These are phyloP conservation scores for Eupsilia transversa DNA, from an alignment of 2,888 invertebrate species.

Conservation along the genomic window DNA sequence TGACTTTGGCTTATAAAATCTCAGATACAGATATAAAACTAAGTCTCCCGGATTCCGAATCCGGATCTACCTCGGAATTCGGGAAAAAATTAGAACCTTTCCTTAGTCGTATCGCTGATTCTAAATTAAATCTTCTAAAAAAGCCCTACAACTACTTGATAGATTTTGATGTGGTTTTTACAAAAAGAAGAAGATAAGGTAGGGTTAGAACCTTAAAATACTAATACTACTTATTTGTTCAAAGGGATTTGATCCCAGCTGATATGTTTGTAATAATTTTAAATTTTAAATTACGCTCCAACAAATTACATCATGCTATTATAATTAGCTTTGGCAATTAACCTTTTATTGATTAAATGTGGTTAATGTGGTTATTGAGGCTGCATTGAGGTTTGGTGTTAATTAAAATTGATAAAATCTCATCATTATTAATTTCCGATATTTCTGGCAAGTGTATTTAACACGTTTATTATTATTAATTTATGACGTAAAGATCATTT, in stretches of 20 bases:
- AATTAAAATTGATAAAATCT: conserved; percentile 24
- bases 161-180: not conserved
- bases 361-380: not conserved
- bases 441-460: not conserved
- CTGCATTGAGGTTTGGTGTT: conserved; percentile 13
- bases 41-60: too few species aligned
- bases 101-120: too few species aligned
- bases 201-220: not conserved
- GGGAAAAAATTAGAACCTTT: too few species aligned
- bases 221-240: not conserved
- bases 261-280: not conserved
- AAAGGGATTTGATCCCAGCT: not conserved
- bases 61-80: not conserved
- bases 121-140: too few species aligned
- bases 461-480: not conserved
- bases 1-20: too few species aligned
- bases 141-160: not conserved
- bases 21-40: too few species aligned
- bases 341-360: conserved; percentile 17
- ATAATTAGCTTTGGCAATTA: not conserved
- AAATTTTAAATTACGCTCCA: not conserved
- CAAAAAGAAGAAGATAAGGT: not conserved
- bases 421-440: not conserved
- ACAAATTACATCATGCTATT: not conserved
- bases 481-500: not conserved